Base-by-base conservation (phyloP, 35 echinoderm and acorn worm genomes). In the Amphiura filiformis region DNA sequence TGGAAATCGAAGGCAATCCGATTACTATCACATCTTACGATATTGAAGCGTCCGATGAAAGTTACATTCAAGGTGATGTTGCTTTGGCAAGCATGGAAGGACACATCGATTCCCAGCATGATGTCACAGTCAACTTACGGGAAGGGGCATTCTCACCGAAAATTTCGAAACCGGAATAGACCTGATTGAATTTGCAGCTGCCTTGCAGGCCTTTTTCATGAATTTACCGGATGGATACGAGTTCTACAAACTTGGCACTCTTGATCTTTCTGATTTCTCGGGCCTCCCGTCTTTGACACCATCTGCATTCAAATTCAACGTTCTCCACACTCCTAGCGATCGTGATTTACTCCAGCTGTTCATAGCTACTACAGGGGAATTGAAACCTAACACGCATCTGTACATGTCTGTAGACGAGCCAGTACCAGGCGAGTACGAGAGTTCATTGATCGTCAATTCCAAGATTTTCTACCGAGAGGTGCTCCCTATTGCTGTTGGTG, bases 261-360 rank as follows among this genome's bases (percentile, higher is more conserved):
- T 83, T 28, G 81, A 83, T 31, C 30, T 41, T 32, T 30, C 14
- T 30, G 23, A 36, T 4, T 13, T 20, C 4, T 17, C 36, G 1
- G 28, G 22, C 3, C 18, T 83, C 3, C 15, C 42, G 4, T 83
- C 81, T 2, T 32, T 83, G 15, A 56, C 28, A 20, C 81, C 81
- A 41, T 49, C 12, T n/a, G 32, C 13, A 14, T 83, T 83, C 39
- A 41, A 20, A 4, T 83, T 83, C 39, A 83, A 83, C 49, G 22
- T 52, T 47, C 34, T 44, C 39, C 81, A 83, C 31, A 83, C 81
- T 31, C 14, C 18, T 3, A 83, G 81, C 41, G 34, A 83, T 33
- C 81, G 81, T 41, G 81, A 83, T 52, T 23, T 83, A 31, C 81
- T 83, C 30, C 81, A 83, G 33, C 11, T 83, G 17, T 83, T 83